Base-by-base conservation (phyloP, 2,113 vertebrate genomes). In the Dunckerocampus dactyliophorus region DNA sequence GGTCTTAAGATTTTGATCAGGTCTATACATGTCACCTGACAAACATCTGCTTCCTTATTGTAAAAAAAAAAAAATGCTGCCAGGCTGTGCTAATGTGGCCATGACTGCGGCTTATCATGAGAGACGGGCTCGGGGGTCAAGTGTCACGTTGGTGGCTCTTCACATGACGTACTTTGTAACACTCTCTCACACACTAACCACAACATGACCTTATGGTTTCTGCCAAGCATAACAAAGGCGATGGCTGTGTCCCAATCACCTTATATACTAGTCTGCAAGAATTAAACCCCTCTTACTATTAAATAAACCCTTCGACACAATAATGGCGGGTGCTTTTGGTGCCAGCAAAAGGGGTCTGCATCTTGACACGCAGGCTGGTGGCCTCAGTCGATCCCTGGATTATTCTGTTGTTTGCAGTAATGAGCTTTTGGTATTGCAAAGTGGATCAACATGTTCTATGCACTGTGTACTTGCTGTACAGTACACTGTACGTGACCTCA, bases 361-460 rank as follows among this genome's bases (percentile, higher is more conserved):
- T 65, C 49, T 72, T 68, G 37, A 63, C 74, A 67, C 58, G 47
- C 50, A 37, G 58, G 52, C 60, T 62, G 20, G 62, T 65, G 72
- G 66, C 69, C 74, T 65, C 42, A 2, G 64, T 68, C 67, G 49
- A 47, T 53, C 74, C 80, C 71, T 74, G 81, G 73, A 72, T 86
- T 82, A 82, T 77, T 75, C 16, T 21, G 37, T 53, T 31, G 28
- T 49, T 64, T 52, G 48, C 54, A 82, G 89, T 87, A 91, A 82
- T 78, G 76, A 52, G 62, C 77, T 77, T 82, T 14, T 43, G 39
- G 39, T 43, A 43, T 87, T 90, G 88, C 89, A 88, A 62, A 31
- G 37, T 58, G 76, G 82, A 84, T 87, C 84, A 89, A 80, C 82
- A 79, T 77, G 77, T 89, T 85, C 87, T 86, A 85, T 82, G 80